Evolutionary conservation across 2,113 vertebrate species (phyloP).

Genomic region (Andinoacara biseriatus): DNA sequence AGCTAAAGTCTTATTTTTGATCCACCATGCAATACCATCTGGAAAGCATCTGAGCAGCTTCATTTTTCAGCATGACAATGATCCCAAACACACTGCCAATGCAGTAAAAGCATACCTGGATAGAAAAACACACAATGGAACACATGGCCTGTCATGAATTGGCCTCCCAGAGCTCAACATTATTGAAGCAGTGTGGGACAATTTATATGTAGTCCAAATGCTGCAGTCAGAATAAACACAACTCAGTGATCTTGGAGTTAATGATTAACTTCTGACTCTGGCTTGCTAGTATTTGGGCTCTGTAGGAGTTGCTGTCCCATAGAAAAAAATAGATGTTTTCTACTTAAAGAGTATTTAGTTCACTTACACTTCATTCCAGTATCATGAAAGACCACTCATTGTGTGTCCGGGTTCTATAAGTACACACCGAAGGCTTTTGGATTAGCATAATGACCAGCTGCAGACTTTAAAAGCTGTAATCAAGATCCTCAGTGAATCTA

Average conservation of each 20-base stretch:
- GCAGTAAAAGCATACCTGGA: too few relatives aligned
- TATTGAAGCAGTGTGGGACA: too few relatives aligned
- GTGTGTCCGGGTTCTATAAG: conserved; percentile 38
- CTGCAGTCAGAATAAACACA: background rate
- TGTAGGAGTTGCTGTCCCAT: background rate
- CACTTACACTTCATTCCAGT: conserved; percentile 14
- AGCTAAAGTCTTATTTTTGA: too few relatives aligned
- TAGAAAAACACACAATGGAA: too few relatives aligned
- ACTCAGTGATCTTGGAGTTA: conserved; percentile 17
- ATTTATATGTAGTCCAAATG: background rate
- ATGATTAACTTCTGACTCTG: conserved; percentile 42
- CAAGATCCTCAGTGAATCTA: conserved; percentile 57
- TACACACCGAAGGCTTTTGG: conserved; percentile 41
- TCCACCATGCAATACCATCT: too few relatives aligned
- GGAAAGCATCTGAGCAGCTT: too few relatives aligned
- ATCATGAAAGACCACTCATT: conserved; percentile 34
- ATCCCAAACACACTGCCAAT: too few relatives aligned
- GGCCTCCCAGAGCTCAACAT: too few relatives aligned
- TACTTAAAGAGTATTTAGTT: conserved; percentile 29
- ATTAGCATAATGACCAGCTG: conserved; percentile 63
- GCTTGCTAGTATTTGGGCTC: background rate
- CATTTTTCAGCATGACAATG: too few relatives aligned
- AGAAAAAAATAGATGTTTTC: conserved; percentile 11
- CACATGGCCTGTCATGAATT: too few relatives aligned
- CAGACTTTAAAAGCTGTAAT: conserved; percentile 59